A percentile compares a stretch with the other conserved stretches of the same genome.
These are phyloP conservation scores for Noctua janthina DNA, from an alignment of 2,888 invertebrate species.

Conservation along the genomic window DNA sequence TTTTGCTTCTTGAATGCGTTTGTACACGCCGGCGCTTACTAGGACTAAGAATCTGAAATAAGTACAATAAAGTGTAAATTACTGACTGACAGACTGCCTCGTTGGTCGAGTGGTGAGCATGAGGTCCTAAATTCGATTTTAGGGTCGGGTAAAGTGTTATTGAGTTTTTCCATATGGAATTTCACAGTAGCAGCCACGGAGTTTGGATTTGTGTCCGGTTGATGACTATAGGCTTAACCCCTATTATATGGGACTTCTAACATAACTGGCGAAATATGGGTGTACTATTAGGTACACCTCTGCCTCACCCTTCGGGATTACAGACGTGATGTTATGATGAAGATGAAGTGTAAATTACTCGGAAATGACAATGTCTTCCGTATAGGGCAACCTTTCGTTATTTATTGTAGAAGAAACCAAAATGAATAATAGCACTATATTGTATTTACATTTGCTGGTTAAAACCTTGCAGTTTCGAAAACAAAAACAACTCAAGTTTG, in stretches of 20 bases:
- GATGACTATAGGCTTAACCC: no score
- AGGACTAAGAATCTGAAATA: constrained; percentile 93
- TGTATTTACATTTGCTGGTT: neutral
- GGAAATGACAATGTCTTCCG: neutral
- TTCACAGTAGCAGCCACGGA: neutral
- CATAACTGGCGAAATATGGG: no score
- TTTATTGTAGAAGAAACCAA: neutral
- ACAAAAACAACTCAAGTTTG: constrained; percentile 19
- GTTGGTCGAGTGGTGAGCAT: no score
- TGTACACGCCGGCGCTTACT: constrained; percentile 96
- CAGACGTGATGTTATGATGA: no score
- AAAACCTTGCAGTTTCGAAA: constrained; percentile 20
- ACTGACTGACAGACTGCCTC: no score
- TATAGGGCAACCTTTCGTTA: neutral
- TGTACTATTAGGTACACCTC: no score
- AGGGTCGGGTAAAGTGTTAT: neutral
- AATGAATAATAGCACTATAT: neutral
- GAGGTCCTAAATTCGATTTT: no score
- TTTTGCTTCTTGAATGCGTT: constrained; percentile 94
- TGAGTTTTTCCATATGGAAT: neutral
- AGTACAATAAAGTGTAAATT: neutral
- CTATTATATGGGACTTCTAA: no score
- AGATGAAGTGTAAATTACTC: neutral
- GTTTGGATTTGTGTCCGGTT: neutral
- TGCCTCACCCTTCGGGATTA: no score